Evolutionary conservation across 2,113 vertebrate species (phyloP).

Genomic region (Podiceps cristatus): DNA sequence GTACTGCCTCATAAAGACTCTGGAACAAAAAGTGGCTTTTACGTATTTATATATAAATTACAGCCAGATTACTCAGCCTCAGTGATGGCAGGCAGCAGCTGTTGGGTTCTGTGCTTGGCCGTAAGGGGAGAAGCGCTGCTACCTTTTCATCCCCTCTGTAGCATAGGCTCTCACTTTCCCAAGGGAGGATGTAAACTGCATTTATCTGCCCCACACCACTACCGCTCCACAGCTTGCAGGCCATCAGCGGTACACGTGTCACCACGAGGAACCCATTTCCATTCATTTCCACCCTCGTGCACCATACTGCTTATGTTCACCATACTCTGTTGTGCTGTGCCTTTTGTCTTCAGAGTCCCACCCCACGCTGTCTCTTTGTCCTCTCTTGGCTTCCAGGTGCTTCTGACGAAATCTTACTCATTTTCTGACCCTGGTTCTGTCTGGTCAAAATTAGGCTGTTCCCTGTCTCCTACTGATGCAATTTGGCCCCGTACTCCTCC

Average conservation of each 20-base stretch:
- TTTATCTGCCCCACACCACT: background rate
- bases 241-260: accelerated
- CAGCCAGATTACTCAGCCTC: background rate
- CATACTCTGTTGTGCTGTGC: accelerated
- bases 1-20: background rate
- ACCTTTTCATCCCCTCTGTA: background rate
- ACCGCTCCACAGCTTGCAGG: background rate
- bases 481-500: background rate
- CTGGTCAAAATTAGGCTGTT: background rate
- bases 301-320: background rate
- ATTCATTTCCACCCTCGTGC: background rate
- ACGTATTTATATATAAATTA: background rate
- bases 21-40: background rate
- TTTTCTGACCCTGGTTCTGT: background rate
- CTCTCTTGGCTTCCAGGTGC: background rate
- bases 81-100: background rate
- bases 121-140: background rate
- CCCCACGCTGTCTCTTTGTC: accelerated
- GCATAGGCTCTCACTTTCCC: background rate
- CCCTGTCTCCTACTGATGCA: background rate
- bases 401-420: background rate
- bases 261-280: background rate
- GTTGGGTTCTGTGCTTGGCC: background rate
- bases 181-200: background rate
- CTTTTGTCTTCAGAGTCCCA: background rate